Evolutionary conservation across 2,113 vertebrate species (phyloP).

Genomic region (Tragelaphus imberbis): DNA sequence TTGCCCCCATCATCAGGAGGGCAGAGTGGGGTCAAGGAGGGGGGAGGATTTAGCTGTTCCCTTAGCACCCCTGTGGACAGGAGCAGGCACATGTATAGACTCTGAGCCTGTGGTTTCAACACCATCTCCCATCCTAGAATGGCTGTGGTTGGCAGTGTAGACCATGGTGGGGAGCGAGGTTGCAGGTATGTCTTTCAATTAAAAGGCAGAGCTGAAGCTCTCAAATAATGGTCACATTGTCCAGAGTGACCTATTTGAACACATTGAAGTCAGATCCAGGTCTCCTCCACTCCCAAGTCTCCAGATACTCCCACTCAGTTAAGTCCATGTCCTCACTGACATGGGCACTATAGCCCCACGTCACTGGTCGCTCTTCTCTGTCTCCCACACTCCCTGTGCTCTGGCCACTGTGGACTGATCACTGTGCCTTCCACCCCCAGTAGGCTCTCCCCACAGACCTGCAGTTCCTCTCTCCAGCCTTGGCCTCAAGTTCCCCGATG

Average conservation of each 20-base stretch:
- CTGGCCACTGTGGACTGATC: not conserved
- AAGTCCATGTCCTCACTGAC: too few relatives aligned
- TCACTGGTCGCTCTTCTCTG: not conserved
- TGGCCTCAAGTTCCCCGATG: not conserved
- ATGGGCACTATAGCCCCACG: accelerated
- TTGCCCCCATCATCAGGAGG: not conserved
- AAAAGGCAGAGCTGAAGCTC: not conserved
- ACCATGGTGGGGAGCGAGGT: accelerated
- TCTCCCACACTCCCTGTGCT: not conserved
- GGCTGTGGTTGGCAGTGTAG: not conserved
- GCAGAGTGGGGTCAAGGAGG: not conserved
- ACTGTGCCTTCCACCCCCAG: accelerated
- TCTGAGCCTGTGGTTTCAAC: not conserved
- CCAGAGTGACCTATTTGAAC: not conserved
- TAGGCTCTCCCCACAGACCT: not conserved
- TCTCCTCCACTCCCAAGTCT: not conserved
- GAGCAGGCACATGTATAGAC: not conserved
- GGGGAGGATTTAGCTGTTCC: not conserved
- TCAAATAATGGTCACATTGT: not conserved
- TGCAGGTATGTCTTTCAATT: not conserved
- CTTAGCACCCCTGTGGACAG: not conserved
- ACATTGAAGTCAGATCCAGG: not conserved
- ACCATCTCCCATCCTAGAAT: not conserved
- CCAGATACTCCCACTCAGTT: not conserved
- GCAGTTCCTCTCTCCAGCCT: not conserved